phyloP scores from a whole-genome alignment of 1,140 invertebrate species.

The Aradophagus sp. region DNA sequence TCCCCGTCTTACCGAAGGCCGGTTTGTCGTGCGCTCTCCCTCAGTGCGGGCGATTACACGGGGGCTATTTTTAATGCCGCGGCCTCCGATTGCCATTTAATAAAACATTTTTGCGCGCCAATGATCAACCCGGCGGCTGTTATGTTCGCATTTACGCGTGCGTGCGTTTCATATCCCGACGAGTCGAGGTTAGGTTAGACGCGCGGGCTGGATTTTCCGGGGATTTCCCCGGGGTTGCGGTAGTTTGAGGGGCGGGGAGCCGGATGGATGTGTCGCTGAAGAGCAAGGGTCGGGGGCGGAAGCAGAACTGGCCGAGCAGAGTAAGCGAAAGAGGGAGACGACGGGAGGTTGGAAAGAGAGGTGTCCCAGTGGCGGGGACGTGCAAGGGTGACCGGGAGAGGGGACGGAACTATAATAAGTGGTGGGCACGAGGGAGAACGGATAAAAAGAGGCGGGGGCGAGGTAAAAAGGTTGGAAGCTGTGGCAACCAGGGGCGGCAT shows the following conservation, averaged over 20 bases:
- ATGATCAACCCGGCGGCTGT: constrained; percentile 59
- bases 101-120: constrained; percentile 68
- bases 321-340: background rate
- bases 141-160: constrained; percentile 64
- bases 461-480: constrained; percentile 71
- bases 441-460: constrained; percentile 61
- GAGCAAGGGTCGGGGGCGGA: constrained; percentile 28
- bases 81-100: constrained; percentile 60
- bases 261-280: constrained; percentile 50
- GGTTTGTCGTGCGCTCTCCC: background rate
- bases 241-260: constrained; percentile 61
- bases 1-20: constrained; percentile 1
- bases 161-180: constrained; percentile 60
- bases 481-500: constrained; percentile 43
- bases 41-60: constrained; percentile 34
- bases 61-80: constrained; percentile 55
- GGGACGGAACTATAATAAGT: constrained; percentile 68
- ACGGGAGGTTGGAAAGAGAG: constrained; percentile 15
- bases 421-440: constrained; percentile 65
- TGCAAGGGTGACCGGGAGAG: too few species aligned
- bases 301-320: constrained; percentile 6
- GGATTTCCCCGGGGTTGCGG: constrained; percentile 73
- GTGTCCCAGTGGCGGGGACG: constrained; percentile 12
- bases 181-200: constrained; percentile 63
- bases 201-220: constrained; percentile 72